Base-by-base conservation (phyloP, 2,113 vertebrate species). In the Noctilio leporinus region DNA sequence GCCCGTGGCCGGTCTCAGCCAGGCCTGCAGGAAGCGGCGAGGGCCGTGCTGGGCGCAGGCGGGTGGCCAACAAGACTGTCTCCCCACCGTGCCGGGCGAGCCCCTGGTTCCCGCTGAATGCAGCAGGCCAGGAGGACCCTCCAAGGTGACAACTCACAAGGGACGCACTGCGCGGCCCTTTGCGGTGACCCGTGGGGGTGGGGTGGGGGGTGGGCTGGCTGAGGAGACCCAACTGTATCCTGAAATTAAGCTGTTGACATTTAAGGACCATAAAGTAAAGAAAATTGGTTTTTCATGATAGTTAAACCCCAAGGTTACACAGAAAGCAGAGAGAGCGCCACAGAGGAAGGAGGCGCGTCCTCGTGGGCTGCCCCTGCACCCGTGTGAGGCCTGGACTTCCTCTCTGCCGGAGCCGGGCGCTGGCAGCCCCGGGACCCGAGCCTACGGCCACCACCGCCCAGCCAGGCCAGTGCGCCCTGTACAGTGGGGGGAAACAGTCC, bases 261-360 rank as follows among this genome's bases (percentile, higher is more conserved):
- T 30, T 55, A 47, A 91, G 67, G 92, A 51, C 81, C 64, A 81
- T 45, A 59, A 15, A 90, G 49, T 33, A 40, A 93, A 77, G 91
- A 76, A 96, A 94, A 94, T 93, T 86, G 53, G 88, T 97, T 92
- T 95, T 89, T 49, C 85, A 85, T 94, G 59, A 92, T 70, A 35
- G 51, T 35, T 12, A 75, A 75, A 76, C 45, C 28, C 65, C 53
- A 35, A 88, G 81, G 40, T 73, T 59, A 53, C 19, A 7, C 10
- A 33, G 91, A 67, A 15, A 81, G 17, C 19, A 3, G 5, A 3
- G 51, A 14, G 19, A 0, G 4, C 0, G 0, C 17, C 40, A 0
- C n/a, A 0, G 6, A 1, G 43, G 3, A 20, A 1, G 8, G 2
- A 10, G 22, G 38, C 14, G 0, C 1, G 2, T 20, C 49, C 51